phyloP scores from a whole-genome alignment of 2,113 vertebrate species.

The Aptenodytes forsteri region DNA sequence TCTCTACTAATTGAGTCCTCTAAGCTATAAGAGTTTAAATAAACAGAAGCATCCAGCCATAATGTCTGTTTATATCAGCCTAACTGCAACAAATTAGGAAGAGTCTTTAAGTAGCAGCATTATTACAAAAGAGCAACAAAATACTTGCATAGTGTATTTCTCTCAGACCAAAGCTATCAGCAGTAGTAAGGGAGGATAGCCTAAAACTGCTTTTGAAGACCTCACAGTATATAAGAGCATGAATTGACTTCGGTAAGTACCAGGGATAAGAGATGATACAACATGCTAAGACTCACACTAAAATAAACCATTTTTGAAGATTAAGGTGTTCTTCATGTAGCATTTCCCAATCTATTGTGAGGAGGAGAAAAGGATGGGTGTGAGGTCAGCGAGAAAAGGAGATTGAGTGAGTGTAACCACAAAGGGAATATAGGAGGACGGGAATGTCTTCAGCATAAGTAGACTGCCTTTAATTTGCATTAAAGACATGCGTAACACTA shows the following conservation, averaged over 20 bases:
- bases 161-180: background rate
- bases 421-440: background rate
- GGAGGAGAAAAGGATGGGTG: background rate
- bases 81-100: conserved; percentile 25
- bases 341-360: background rate
- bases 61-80: conserved; percentile 22
- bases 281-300: background rate
- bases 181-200: background rate
- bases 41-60: conserved; percentile 25
- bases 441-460: background rate
- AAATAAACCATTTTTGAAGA: background rate
- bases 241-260: background rate
- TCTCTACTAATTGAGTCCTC: conserved; percentile 1
- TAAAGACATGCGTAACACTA: background rate
- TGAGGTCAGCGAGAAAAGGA: background rate
- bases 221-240: background rate
- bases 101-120: background rate
- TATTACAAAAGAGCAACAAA: conserved; percentile 9
- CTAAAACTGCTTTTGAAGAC: background rate
- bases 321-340: background rate
- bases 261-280: background rate
- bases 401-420: background rate
- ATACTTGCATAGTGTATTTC: background rate
- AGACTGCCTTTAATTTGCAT: background rate
- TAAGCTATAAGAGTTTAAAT: conserved; percentile 31